These are phyloP conservation scores for Hylia prasina DNA, from an alignment of 2,113 vertebrate species.

Conservation along the genomic window DNA sequence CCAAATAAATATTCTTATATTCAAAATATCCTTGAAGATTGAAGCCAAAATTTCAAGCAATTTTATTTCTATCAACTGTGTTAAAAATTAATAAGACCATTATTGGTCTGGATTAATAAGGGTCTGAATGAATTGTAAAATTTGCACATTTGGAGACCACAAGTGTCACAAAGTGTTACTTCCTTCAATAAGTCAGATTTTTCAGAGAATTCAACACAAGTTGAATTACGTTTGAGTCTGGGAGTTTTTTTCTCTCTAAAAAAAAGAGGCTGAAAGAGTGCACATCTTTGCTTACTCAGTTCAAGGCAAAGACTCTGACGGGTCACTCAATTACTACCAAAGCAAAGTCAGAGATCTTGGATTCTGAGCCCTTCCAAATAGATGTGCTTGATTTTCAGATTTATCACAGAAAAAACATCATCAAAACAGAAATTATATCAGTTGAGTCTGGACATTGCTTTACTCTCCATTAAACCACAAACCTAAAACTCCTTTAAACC, in stretches of 20 bases:
- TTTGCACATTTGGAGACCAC: background rate
- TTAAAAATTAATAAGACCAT: background rate
- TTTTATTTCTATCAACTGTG: background rate
- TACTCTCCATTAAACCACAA: background rate
- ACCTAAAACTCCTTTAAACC: too few species aligned
- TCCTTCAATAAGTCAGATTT: background rate
- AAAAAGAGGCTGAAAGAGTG: background rate
- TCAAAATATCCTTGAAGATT: background rate
- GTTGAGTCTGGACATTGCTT: background rate
- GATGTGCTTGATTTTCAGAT: background rate
- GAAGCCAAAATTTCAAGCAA: background rate
- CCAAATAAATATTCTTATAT: background rate
- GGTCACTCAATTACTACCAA: background rate
- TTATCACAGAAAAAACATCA: background rate
- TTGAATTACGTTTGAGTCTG: background rate
- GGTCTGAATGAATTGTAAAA: background rate
- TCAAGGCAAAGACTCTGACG: background rate
- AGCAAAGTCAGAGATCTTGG: background rate
- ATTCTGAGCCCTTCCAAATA: background rate
- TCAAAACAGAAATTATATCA: background rate
- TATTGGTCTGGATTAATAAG: background rate
- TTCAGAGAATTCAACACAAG: background rate
- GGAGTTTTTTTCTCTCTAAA: fast-evolving
- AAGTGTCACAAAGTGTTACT: background rate
- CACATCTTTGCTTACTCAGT: background rate